Percentiles rank a stretch among this genome's conserved stretches.
Evolutionary conservation across 2,888 invertebrate species (phyloP).

Genomic region (Luperina testacea): DNA sequence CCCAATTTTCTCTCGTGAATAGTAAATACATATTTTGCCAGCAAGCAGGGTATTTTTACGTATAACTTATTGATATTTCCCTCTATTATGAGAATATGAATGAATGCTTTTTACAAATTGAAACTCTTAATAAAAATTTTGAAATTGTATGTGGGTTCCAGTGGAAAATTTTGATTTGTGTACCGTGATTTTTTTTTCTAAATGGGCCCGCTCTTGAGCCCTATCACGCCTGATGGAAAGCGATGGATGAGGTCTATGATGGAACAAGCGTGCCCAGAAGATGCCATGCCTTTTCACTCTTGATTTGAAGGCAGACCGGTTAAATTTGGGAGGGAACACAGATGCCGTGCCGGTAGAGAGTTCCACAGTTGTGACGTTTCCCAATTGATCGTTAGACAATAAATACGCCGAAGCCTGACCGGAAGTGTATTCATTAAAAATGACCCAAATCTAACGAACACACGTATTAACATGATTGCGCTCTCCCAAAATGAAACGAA

Average conservation of each 20-base stretch:
- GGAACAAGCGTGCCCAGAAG: too few species aligned
- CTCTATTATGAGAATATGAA: constrained; percentile 16
- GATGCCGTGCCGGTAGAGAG: too few species aligned
- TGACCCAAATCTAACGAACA: not conserved
- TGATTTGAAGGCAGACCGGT: too few species aligned
- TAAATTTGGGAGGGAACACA: too few species aligned
- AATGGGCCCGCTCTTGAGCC: too few species aligned
- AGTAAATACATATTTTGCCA: not conserved
- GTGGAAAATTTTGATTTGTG: constrained; percentile 22
- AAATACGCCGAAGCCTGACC: not conserved
- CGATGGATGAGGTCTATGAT: too few species aligned
- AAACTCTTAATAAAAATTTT: constrained; percentile 5
- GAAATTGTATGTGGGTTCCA: not conserved
- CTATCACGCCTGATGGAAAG: too few species aligned
- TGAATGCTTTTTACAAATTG: constrained; percentile 12
- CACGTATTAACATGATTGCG: constrained; percentile 3
- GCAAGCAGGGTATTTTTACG: not conserved
- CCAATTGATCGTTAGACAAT: constrained; percentile 9
- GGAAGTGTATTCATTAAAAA: constrained; percentile 28
- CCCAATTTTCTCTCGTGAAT: constrained; percentile 5
- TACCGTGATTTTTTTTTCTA: not conserved
- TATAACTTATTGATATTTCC: constrained; percentile 17
- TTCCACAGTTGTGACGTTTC: not conserved
- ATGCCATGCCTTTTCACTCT: too few species aligned
- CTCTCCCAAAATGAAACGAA: constrained; percentile 7